Conservation (phyloP, 2,113 vertebrate genomes). For the Tinamus guttatus region DNA sequence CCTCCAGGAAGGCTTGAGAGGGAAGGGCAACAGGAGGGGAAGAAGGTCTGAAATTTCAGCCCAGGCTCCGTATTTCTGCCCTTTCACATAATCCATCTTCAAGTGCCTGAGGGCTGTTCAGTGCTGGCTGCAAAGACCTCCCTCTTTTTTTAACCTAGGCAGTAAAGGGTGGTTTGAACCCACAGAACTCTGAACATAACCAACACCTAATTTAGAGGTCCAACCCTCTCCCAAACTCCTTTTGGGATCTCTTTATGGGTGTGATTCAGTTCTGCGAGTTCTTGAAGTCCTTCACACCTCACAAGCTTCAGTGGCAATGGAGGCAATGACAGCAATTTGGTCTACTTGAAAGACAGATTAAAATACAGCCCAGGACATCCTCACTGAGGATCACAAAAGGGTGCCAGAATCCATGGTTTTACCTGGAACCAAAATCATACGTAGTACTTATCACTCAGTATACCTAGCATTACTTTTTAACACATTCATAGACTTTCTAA, state of each 20-base stretch:
- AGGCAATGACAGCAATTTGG: neutral
- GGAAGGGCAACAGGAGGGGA: neutral
- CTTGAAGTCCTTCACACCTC: neutral
- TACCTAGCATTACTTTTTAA: neutral
- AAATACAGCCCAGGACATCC: neutral
- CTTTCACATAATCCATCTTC: neutral
- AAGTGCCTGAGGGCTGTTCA: neutral
- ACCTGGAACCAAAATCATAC: neutral
- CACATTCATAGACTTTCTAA: neutral
- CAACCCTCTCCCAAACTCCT: neutral
- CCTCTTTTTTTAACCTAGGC: neutral
- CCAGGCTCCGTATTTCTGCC: neutral
- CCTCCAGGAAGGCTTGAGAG: neutral
- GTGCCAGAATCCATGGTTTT: neutral
- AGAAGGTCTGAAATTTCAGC: neutral
- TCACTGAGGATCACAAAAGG: neutral
- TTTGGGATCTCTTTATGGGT: neutral
- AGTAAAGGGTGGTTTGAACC: neutral
- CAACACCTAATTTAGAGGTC: neutral
- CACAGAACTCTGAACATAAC: neutral
- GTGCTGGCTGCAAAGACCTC: neutral
- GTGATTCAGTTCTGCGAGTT: neutral
- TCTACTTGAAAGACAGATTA: neutral
- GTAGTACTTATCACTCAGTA: neutral
- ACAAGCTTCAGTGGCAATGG: neutral